Percentiles rank a stretch among this genome's conserved stretches.
Evolutionary conservation across 2,888 invertebrate species (phyloP).

Genomic region (Melanostoma mellinum): DNA sequence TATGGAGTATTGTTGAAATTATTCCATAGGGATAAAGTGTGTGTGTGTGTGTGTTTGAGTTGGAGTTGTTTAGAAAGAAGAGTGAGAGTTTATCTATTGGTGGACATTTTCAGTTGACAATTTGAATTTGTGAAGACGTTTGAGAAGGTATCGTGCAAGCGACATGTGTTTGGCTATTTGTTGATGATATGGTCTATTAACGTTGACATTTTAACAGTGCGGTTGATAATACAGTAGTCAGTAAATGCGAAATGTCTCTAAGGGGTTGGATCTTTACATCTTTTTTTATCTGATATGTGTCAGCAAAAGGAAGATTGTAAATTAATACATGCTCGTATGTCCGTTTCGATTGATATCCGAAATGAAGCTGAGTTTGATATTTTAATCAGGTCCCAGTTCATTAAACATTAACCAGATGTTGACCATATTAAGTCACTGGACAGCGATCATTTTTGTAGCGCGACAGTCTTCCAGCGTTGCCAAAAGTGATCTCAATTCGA

Average conservation of each 20-base stretch:
- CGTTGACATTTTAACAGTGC: constrained; percentile 48
- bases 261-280: not conserved
- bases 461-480: not conserved
- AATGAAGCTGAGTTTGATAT: too few relatives aligned
- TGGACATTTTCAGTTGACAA: constrained; percentile 54
- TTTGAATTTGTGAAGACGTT: constrained; percentile 34
- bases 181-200: constrained; percentile 58
- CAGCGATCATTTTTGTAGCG: not conserved
- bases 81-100: constrained; percentile 54
- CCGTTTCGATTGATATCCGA: too few relatives aligned
- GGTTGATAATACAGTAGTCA: constrained; percentile 36
- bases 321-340: not conserved
- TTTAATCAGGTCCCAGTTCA: too few relatives aligned
- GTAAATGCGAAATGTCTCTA: constrained; percentile 19
- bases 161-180: constrained; percentile 23
- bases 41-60: not conserved
- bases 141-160: constrained; percentile 40
- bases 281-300: constrained; percentile 23
- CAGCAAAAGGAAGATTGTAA: not conserved
- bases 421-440: too few relatives aligned
- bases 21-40: constrained; percentile 36
- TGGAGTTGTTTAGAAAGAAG: not conserved
- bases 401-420: too few relatives aligned
- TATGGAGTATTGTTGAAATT: constrained; percentile 62
- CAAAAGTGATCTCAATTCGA: constrained; percentile 30